phyloP scores from a whole-genome alignment of 2,113 vertebrate genomes.

The Tenebrosternarchus preto region DNA sequence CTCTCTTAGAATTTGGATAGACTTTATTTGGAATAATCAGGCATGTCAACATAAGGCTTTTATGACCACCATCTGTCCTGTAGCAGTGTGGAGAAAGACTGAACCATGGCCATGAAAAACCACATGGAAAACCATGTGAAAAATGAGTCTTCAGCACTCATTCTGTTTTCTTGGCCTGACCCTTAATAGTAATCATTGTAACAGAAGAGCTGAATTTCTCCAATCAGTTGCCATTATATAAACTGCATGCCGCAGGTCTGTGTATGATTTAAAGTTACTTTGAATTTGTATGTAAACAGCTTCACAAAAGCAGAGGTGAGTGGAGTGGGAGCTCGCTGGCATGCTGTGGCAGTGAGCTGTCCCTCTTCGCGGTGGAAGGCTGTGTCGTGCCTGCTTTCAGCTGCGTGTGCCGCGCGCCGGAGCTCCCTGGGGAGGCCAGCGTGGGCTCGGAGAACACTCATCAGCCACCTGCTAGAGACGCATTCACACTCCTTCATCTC shows the following conservation, averaged over 20 bases:
- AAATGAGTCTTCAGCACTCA: background rate
- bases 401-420: slow-evolving; percentile 13
- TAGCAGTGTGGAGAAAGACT: slow-evolving; percentile 1
- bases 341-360: slow-evolving; percentile 21
- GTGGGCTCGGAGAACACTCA: slow-evolving; percentile 48
- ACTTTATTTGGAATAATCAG: background rate
- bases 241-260: background rate
- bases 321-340: slow-evolving; percentile 46
- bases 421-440: slow-evolving; percentile 40
- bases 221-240: background rate
- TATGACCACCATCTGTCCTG: background rate
- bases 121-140: background rate
- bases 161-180: background rate
- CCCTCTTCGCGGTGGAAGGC: slow-evolving; percentile 23
- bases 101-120: slow-evolving; percentile 4
- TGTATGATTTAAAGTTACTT: slow-evolving; percentile 34
- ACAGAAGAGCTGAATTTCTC: background rate
- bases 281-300: slow-evolving; percentile 24
- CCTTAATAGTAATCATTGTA: background rate
- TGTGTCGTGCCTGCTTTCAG: slow-evolving; percentile 26
- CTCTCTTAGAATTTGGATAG: background rate
- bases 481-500: slow-evolving; percentile 39
- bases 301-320: slow-evolving; percentile 20
- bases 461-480: slow-evolving; percentile 49
- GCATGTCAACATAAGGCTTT: background rate